Percentiles rank a stretch among this genome's conserved stretches.
Conservation (phyloP, 1,140 invertebrate species). For the Heliconius eleuchia region DNA sequence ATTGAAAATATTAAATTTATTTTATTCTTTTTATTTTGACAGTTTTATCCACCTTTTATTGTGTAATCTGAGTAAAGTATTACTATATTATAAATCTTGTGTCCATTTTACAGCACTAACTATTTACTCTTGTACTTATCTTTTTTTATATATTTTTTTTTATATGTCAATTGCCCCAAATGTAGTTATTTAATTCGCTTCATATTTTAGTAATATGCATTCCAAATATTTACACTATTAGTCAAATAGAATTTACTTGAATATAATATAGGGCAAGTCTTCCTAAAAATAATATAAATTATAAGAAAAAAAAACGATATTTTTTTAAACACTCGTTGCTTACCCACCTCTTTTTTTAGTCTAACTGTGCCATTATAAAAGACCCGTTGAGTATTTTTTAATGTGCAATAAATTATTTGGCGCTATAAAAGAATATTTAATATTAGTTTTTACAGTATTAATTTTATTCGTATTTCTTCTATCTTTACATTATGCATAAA, state of each 20-base stretch:
- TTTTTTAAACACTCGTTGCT: constrained; percentile 45
- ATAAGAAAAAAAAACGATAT: constrained; percentile 41
- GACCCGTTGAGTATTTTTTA: constrained; percentile 33
- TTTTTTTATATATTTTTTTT: not conserved
- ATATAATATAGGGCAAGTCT: constrained; percentile 46
- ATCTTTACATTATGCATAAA: not conserved
- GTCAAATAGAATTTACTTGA: constrained; percentile 4
- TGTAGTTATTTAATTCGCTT: constrained; percentile 31
- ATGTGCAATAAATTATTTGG: constrained; percentile 39
- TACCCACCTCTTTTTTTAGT: constrained; percentile 55
- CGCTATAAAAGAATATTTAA: constrained; percentile 26
- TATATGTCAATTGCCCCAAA: constrained; percentile 19
- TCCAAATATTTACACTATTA: not conserved
- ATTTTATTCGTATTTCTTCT: constrained; percentile 1
- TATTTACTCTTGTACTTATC: not conserved
- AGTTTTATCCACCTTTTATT: not conserved
- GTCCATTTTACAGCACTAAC: constrained; percentile 10
- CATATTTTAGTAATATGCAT: constrained; percentile 30
- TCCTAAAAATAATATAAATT: constrained; percentile 53
- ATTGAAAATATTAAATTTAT: not conserved
- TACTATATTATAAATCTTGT: constrained; percentile 2
- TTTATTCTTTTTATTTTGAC: not conserved
- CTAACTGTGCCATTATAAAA: constrained; percentile 37
- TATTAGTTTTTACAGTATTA: constrained; percentile 40
- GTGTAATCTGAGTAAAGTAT: not conserved